A percentile compares a stretch with the other conserved stretches of the same genome.
Conservation (phyloP, 1,140 invertebrate species). For the Macrotrachela quadricornifera region DNA sequence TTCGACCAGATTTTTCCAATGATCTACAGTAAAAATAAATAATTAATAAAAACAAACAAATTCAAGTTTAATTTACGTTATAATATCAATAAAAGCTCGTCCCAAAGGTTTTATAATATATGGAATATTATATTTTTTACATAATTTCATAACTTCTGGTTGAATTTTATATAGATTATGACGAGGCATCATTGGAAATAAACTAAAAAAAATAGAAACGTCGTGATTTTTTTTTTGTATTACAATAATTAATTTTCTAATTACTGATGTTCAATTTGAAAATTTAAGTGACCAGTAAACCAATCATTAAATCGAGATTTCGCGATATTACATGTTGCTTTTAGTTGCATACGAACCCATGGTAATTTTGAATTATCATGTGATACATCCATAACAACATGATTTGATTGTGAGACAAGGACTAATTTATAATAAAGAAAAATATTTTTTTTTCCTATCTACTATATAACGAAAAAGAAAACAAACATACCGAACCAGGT, state of each 20-base stretch:
- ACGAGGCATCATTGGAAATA: constrained; percentile 30
- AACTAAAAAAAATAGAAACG: constrained; percentile 11
- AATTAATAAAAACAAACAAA: not conserved
- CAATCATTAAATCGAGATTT: constrained; percentile 12
- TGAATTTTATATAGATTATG: constrained; percentile 27
- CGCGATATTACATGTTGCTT: constrained; percentile 13
- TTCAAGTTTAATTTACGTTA: constrained; percentile 15
- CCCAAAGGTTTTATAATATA: constrained; percentile 22
- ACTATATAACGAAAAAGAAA: no score
- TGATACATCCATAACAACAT: constrained; percentile 8
- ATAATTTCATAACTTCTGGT: constrained; percentile 22
- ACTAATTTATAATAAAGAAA: no score
- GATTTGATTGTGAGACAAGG: constrained; percentile 21
- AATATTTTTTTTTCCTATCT: no score
- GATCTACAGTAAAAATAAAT: not conserved
- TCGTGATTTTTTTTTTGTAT: not conserved
- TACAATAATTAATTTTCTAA: not conserved
- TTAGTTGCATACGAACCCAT: constrained; percentile 3
- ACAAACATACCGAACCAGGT: constrained; percentile 19
- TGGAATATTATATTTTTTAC: constrained; percentile 23
- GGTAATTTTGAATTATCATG: constrained; percentile 1
- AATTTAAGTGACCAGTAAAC: constrained; percentile 31
- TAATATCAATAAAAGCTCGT: constrained; percentile 22
- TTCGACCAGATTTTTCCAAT: constrained; percentile 3
- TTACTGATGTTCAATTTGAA: constrained; percentile 32